Evolutionary conservation across 2,888 invertebrate species (phyloP), one percentile per base, ranked within the genome.

Genomic region (Aspidiotus destructor): DNA sequence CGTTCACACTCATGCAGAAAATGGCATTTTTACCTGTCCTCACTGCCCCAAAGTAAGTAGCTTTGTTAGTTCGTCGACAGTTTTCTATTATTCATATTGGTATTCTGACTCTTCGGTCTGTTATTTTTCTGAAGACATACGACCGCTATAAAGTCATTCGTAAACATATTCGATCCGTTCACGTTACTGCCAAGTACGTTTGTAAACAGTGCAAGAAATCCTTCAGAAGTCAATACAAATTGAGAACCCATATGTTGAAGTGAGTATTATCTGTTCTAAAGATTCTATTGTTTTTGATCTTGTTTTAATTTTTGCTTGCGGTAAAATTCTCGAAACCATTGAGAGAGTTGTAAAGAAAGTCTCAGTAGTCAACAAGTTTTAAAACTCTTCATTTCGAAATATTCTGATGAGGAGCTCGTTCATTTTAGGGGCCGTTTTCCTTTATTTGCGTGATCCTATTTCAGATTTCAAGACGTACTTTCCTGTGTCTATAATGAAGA

Each of bases 91-190:
- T 60, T 41, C 40, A 28, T 52, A n/a, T 28, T 1, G 2, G 5
- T 28, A 5, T 5, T 28, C 28, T 28, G 28, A 28, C 28, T 28
- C 28, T 28, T 28, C 28, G 28, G 28, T 28, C 28, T 28, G 57
- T 68, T 53, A 68, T 69, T 70, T 58, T 67, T 16, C 40, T 52
- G 17, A 54, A 60, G 67, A 67, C 44, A 15, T 60, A 58, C 40
- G 67, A 67, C 52, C 58, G 58, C 73, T 89, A 88, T 76, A 82
- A 83, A 68, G 80, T 84, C 52, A 83, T 87, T 69, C 81, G 87
- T 44, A 88, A 88, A 75, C 89, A 89, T 76, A 86, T 89, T 72
- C 79, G 85, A 71, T 84, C 85, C 9, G 86, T 87, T 75, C 89
- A 89, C 77, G 84, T 85, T 65, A 85, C 85, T 69, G 79, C 83